Base-by-base conservation (phyloP, 2,888 invertebrate species). In the Papilio elwesi region DNA sequence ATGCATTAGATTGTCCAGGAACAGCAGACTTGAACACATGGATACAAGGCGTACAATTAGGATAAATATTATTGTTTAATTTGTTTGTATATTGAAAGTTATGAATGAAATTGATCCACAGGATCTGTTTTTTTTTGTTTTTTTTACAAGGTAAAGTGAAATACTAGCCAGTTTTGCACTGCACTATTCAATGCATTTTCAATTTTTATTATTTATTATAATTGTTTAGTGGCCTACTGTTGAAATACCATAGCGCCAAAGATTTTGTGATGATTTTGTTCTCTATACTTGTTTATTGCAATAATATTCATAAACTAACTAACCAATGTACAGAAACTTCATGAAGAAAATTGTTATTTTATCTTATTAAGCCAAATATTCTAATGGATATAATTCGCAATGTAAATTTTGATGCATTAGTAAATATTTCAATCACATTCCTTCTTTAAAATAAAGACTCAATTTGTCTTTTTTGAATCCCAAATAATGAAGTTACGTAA, bases 11-110 rank as follows among this genome's bases (percentile, higher is more conserved):
- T 81, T 96, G 97, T 79, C 95, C 96, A 62, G 96, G 96, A 71
- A 96, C 96, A n/a, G 96, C 95, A 80, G 98, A 98, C 87, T 94
- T 98, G 74, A 97, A 96, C 84, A 96, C 97, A 48, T 98, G 98
- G 98, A 97, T 98, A 85, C 97, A 97, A 93, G 97, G 97, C 78
- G 97, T 98, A 85, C 96, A 96, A 74, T 93, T 98, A 78, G 96
- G 71, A 76, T 74, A 75, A 73, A 68, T 72, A 71, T 62, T 68
- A 71, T 73, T 75, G 76, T 77, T 74, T 55, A 49, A 70, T 67
- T 66, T 68, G 69, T 51, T 26, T 70, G 43, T 64, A 73, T 52
- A 68, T 69, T 69, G 47, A 69, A 76, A 66, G 67, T 52, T 74
- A 76, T 76, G 73, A 69, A 73, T 73, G 73, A 66, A 69, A 66